Conservation (phyloP, 1,140 invertebrate genomes). For the Philopotamus ludificatus region DNA sequence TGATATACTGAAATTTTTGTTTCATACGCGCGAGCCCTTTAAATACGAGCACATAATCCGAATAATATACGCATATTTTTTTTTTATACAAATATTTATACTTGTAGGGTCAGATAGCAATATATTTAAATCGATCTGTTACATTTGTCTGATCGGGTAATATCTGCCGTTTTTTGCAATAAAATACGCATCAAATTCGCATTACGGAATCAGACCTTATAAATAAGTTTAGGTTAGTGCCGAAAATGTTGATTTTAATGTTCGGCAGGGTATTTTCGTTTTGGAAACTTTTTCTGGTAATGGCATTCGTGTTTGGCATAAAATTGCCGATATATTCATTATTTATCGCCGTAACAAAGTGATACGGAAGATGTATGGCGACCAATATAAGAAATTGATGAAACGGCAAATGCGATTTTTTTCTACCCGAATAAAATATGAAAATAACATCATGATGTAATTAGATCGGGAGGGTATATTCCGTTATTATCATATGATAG, state of each 20-base stretch:
- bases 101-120: slow-evolving; percentile 16
- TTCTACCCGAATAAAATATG: not conserved
- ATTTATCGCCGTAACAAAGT: slow-evolving; percentile 15
- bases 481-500: not conserved
- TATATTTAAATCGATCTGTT: slow-evolving; percentile 19
- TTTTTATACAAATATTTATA: not conserved
- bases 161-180: slow-evolving; percentile 35
- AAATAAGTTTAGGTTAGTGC: slow-evolving; percentile 27
- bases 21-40: not conserved
- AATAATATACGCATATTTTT: not conserved
- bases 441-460: not conserved
- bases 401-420: not conserved
- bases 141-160: slow-evolving; percentile 23
- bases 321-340: slow-evolving; percentile 12
- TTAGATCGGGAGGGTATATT: too few species aligned
- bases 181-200: slow-evolving; percentile 37
- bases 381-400: not conserved
- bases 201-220: slow-evolving; percentile 34
- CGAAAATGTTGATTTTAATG: slow-evolving; percentile 26
- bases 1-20: slow-evolving; percentile 31
- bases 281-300: slow-evolving; percentile 13
- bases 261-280: slow-evolving; percentile 8
- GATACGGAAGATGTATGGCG: slow-evolving; percentile 4
- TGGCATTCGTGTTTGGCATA: slow-evolving; percentile 20
- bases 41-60: not conserved